Conservation (phyloP, 2,113 vertebrate species). For the Zootoca vivipara region DNA sequence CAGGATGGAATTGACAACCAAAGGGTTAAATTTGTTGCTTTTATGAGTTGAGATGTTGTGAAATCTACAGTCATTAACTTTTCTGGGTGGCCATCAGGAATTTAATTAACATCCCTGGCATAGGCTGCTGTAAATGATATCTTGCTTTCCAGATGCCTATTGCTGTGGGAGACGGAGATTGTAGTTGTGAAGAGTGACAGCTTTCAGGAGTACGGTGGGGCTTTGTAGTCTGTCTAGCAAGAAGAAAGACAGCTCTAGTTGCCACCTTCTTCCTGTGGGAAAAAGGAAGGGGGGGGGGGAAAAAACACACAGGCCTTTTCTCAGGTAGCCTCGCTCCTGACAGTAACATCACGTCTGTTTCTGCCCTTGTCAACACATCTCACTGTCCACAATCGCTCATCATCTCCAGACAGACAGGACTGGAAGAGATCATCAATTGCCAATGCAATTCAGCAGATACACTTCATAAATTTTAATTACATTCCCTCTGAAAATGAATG, state of each 20-base stretch:
- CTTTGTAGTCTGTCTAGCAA: conserved; percentile 65
- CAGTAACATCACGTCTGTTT: conserved; percentile 83
- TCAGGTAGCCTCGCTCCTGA: conserved; percentile 76
- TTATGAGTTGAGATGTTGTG: conserved; percentile 54
- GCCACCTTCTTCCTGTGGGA: conserved; percentile 69
- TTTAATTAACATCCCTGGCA: conserved; percentile 54
- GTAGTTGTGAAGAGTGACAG: conserved; percentile 60
- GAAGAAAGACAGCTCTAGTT: conserved; percentile 63
- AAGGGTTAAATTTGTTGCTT: conserved; percentile 46
- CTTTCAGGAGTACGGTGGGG: conserved; percentile 47
- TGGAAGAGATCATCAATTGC: conserved; percentile 93
- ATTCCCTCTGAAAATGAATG: conserved; percentile 94
- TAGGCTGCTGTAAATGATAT: conserved; percentile 43
- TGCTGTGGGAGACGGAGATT: conserved; percentile 61
- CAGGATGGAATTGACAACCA: conserved; percentile 2
- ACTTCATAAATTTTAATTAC: conserved; percentile 99
- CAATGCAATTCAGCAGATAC: conserved; percentile 98
- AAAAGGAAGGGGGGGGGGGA: conserved; percentile 47
- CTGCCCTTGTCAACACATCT: conserved; percentile 90
- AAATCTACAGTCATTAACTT: conserved; percentile 60
- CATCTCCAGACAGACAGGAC: conserved; percentile 88
- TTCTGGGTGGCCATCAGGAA: conserved; percentile 58
- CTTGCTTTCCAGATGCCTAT: conserved; percentile 59
- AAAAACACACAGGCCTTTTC: conserved; percentile 58
- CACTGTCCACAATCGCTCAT: conserved; percentile 91